Evolutionary conservation across 64 coral and sea anemone species (phyloP).

Genomic region (Stichodactyla mertensii): DNA sequence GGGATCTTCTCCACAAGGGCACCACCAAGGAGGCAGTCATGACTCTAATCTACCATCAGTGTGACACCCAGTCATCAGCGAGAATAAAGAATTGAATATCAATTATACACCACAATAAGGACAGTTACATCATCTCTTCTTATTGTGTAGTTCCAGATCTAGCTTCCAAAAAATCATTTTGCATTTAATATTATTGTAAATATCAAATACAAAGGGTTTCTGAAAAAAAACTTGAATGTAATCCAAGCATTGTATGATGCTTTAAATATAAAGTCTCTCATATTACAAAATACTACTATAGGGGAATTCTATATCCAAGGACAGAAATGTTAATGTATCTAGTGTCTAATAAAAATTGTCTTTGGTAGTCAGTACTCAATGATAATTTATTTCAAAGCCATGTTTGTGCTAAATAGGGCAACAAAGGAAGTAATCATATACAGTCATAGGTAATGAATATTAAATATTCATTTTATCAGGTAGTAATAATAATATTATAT

Average conservation of each 20-base stretch:
- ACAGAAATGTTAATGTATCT: not conserved
- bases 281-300: not conserved
- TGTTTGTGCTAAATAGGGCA: not conserved
- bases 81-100: not conserved
- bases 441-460: not conserved
- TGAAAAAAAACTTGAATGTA: not conserved
- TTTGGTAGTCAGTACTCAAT: not conserved
- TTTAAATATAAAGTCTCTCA: not conserved
- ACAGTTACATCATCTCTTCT: not conserved
- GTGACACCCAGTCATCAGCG: not conserved
- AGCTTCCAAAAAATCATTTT: not conserved
- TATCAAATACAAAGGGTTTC: not conserved
- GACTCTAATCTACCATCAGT: conserved; percentile 85
- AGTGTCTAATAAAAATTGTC: not conserved
- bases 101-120: not conserved
- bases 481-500: not conserved
- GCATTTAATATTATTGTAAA: not conserved
- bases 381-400: not conserved
- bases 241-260: not conserved
- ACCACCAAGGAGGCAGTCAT: conserved; percentile 48
- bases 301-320: not conserved
- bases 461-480: not conserved
- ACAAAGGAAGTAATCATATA: not conserved
- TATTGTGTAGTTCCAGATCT: not conserved
- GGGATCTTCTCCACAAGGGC: conserved; percentile 31